Base-by-base conservation (phyloP, 2,888 invertebrate genomes). In the Tetropium fuscum region DNA sequence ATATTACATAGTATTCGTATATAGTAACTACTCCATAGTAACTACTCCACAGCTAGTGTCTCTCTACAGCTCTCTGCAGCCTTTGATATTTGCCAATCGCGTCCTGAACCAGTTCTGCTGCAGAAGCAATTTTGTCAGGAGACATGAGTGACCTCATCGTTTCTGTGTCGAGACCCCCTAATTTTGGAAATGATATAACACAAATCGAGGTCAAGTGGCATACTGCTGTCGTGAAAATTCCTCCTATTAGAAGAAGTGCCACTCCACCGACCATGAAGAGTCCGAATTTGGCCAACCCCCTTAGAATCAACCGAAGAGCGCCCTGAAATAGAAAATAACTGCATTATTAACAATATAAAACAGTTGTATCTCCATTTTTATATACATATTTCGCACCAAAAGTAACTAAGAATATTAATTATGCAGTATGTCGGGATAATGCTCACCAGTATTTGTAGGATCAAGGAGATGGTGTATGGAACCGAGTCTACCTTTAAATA, bases 161-260 rank as follows among this genome's bases (percentile, higher is more conserved):
- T 68, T 84, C 83, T 32, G 80, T 78, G 57, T 80, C 76, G 20
- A 82, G 64, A 5, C 68, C 67, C 47, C 63, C 34, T 6, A 70
- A 68, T 44, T 83, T 83, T 16, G 81, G 78, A 74, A 88, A 87
- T 0, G 82, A 82, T 53, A 88, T 85, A 2, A 83, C 83, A 73
- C 90, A 90, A 10, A 89, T 71, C 5, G 88, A 85, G 0, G 89
- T 89, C 62, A 88, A 84, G 0, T 85, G 83, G 73, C 90, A 90
- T 0, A 89, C 78, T 0, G 86, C 84, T 0, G 87, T 82, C 1
- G 87, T 82, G 2, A 88, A 79, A 4, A 86, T 75, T n/a, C 84
- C 82, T 2, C 87, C 86, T 47, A 87, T 75, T 3, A 86, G 54
- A 2, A 87, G 70, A 3, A 86, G 74, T 6, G 74, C 77, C 6